These are phyloP conservation scores for Drosophila planitibia DNA, from an alignment of 2,888 invertebrate genomes.

Conservation along the genomic window DNA sequence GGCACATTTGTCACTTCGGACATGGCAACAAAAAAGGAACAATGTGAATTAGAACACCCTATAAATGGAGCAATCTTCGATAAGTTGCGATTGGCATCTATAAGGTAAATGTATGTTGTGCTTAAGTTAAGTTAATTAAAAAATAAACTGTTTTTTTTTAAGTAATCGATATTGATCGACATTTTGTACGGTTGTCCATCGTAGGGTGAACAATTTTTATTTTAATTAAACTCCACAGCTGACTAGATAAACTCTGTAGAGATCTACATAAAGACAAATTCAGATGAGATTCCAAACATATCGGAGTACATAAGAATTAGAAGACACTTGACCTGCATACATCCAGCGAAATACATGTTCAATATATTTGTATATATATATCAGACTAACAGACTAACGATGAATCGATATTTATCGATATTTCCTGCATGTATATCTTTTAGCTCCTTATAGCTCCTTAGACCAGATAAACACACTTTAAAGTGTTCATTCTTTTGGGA, in stretches of 20 bases:
- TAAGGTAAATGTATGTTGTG: not conserved
- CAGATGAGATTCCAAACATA: not conserved
- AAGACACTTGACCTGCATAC: not conserved
- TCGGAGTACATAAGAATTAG: not conserved
- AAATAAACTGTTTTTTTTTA: not conserved
- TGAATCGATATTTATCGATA: not conserved
- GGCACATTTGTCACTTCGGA: slow-evolving; percentile 66
- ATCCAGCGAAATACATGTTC: not conserved
- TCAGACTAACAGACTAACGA: not conserved
- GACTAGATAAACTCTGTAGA: not conserved
- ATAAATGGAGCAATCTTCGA: not conserved
- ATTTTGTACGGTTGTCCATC: not conserved
- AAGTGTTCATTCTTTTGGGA: not conserved
- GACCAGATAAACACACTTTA: not conserved
- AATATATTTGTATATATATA: not conserved
- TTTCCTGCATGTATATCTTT: not conserved
- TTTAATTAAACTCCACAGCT: not conserved
- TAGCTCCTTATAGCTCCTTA: not conserved
- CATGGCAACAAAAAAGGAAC: slow-evolving; percentile 22
- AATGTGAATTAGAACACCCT: not conserved
- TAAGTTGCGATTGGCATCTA: not conserved
- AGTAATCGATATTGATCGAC: not conserved
- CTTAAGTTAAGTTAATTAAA: not conserved
- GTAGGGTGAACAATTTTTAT: not conserved
- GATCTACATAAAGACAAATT: not conserved